These are phyloP conservation scores for Aphelenchoides fujianensis DNA, from an alignment of 1,140 invertebrate species.

Conservation along the genomic window DNA sequence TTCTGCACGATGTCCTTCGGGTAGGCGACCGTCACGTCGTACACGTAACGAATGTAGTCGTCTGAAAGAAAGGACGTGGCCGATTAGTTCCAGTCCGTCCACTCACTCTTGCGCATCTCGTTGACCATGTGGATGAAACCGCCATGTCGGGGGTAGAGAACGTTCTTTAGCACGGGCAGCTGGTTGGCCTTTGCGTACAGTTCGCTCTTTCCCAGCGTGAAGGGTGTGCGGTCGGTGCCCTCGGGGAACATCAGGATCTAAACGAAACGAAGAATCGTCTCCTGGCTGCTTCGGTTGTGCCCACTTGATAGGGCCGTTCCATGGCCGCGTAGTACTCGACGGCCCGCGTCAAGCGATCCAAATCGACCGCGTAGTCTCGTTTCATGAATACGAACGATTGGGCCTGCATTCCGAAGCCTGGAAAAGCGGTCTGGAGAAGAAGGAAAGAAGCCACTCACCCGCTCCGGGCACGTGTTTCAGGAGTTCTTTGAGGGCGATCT, in stretches of 20 bases:
- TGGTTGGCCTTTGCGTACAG: conserved; percentile 57
- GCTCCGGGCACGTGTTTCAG: conserved; percentile 76
- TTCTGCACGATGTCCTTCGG: conserved; percentile 67
- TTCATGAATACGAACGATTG: conserved; percentile 79
- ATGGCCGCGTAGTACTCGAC: conserved; percentile 72
- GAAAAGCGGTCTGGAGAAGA: conserved; percentile 18
- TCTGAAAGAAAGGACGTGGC: conserved; percentile 55
- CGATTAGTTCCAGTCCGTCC: neutral
- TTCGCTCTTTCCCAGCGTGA: conserved; percentile 63
- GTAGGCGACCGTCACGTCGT: conserved; percentile 77
- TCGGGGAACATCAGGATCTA: conserved; percentile 80
- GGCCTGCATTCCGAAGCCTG: conserved; percentile 83
- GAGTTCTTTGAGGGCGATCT: conserved; percentile 78
- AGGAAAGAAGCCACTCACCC: conserved; percentile 64
- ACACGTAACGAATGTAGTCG: conserved; percentile 72
- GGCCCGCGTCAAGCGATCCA: conserved; percentile 39
- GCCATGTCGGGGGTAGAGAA: conserved; percentile 57
- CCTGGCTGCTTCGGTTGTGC: conserved; percentile 9
- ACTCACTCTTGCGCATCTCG: conserved; percentile 57
- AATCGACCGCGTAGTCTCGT: conserved; percentile 71
- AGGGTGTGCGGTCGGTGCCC: conserved; percentile 76
- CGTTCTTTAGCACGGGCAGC: conserved; percentile 48
- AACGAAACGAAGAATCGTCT: no score
- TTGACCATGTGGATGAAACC: conserved; percentile 59
- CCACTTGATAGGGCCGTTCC: conserved; percentile 66